A percentile compares a stretch with the other conserved stretches of the same genome.
These are phyloP conservation scores for Metopolophium dirhodum DNA, from an alignment of 1,140 invertebrate species.

Conservation along the genomic window DNA sequence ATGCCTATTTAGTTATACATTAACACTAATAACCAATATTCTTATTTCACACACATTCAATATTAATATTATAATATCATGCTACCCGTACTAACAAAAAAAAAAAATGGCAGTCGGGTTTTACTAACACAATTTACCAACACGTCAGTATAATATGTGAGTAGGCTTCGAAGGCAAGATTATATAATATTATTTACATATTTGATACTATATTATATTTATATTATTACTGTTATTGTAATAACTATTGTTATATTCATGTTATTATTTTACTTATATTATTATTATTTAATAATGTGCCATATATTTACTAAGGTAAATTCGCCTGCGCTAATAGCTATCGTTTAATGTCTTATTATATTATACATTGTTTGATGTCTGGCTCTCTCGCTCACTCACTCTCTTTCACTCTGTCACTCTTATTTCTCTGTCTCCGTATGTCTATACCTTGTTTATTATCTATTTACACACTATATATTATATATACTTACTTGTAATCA, in stretches of 20 bases:
- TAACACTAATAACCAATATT: background rate
- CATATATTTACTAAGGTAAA: background rate
- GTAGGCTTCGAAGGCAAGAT: background rate
- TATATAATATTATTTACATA: background rate
- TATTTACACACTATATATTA: conserved; percentile 33
- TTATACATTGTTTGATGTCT: conserved; percentile 32
- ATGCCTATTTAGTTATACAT: background rate
- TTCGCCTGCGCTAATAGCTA: conserved; percentile 40
- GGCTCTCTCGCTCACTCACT: conserved; percentile 56
- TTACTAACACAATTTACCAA: conserved; percentile 27
- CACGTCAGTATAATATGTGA: background rate
- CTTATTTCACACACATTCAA: background rate
- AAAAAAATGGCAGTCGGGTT: background rate
- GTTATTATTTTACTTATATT: conserved; percentile 22
- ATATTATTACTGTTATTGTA: background rate
- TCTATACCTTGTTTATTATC: conserved; percentile 32
- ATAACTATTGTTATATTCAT: background rate
- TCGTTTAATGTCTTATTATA: conserved; percentile 27
- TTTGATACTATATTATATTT: background rate
- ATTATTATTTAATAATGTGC: conserved; percentile 18
- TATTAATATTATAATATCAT: background rate
- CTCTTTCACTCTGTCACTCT: conserved; percentile 39
- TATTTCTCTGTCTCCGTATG: conserved; percentile 34
- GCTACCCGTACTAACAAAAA: background rate
- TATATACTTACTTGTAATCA: conserved; percentile 15